These are phyloP conservation scores for Stichopus chloronotus DNA, from an alignment of 35 echinoderm and acorn worm species.

Conservation along the genomic window DNA sequence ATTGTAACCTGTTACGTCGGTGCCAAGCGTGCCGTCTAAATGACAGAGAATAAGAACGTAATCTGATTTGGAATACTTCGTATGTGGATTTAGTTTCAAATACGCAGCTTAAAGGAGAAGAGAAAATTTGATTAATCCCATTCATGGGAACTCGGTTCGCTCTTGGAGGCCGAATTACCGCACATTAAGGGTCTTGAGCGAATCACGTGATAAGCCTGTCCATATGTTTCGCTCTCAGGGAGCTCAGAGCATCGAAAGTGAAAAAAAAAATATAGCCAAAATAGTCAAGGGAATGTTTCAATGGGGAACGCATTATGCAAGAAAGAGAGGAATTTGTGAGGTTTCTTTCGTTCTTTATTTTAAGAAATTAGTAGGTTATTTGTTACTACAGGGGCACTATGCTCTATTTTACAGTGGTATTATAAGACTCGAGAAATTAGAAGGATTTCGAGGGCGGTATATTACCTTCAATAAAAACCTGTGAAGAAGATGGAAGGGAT, in stretches of 20 bases:
- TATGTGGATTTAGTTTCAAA: constrained; percentile 56
- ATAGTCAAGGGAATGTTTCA: neutral
- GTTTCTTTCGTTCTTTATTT: neutral
- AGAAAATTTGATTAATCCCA: constrained; percentile 50
- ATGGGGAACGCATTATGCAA: constrained; percentile 34
- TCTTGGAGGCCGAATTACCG: constrained; percentile 45
- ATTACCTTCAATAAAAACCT: neutral
- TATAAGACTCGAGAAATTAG: neutral
- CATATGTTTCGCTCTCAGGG: constrained; percentile 45
- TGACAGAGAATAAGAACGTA: constrained; percentile 41
- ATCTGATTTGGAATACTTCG: constrained; percentile 40
- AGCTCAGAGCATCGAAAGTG: neutral
- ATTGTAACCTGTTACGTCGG: constrained; percentile 55
- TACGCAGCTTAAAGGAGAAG: constrained; percentile 41
- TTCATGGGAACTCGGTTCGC: constrained; percentile 27
- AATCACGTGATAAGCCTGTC: constrained; percentile 27
- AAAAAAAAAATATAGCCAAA: neutral
- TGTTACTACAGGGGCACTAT: constrained; percentile 23
- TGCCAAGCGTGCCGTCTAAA: constrained; percentile 13
- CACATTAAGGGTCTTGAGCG: constrained; percentile 51
- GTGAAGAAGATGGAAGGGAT: neutral
- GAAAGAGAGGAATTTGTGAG: constrained; percentile 23
- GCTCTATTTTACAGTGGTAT: constrained; percentile 17
- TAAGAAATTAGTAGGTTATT: constrained; percentile 28
- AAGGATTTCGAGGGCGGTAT: neutral